phyloP scores from a whole-genome alignment of 30 jellyfish, hydroid and myxozoan species.

The Chironex yamaguchii region DNA sequence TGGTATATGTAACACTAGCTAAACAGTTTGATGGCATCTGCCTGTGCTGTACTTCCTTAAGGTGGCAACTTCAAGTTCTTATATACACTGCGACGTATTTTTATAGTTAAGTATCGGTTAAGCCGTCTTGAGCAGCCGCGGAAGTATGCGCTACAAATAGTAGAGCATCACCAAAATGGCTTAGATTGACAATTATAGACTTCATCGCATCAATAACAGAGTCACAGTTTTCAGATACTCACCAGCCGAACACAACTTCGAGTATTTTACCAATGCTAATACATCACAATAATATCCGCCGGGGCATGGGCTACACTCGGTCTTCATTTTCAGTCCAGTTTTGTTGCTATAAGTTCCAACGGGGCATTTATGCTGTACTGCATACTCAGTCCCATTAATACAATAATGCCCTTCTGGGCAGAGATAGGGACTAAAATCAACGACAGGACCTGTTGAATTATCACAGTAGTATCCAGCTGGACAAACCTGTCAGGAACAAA shows the following conservation, averaged over 20 bases:
- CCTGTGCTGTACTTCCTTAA: too few species aligned
- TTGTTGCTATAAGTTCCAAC: slow-evolving; percentile 93
- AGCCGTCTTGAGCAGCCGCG: too few species aligned
- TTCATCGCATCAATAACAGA: too few species aligned
- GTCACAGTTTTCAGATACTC: too few species aligned
- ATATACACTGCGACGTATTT: too few species aligned
- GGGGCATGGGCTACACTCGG: slow-evolving; percentile 96
- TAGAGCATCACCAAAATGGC: too few species aligned
- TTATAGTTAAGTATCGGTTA: too few species aligned
- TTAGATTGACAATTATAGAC: too few species aligned
- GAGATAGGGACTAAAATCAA: slow-evolving; percentile 46
- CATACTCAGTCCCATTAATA: slow-evolving; percentile 86
- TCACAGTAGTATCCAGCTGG: slow-evolving; percentile 97
- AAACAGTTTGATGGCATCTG: too few species aligned
- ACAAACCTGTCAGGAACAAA: slow-evolving; percentile 67
- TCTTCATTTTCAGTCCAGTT: slow-evolving; percentile 70
- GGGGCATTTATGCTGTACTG: slow-evolving; percentile 88
- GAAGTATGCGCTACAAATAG: too few species aligned
- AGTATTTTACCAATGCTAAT: slow-evolving; percentile 81
- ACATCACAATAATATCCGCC: slow-evolving; percentile 91
- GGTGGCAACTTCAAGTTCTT: too few species aligned
- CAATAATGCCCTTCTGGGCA: slow-evolving; percentile 98
- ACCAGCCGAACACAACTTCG: slow-evolving; percentile 92
- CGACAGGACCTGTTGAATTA: slow-evolving; percentile 74
- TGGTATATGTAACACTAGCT: too few species aligned